Evolutionary conservation across 1,140 invertebrate genomes (phyloP).

Genomic region (Drosophila carrolli): DNA sequence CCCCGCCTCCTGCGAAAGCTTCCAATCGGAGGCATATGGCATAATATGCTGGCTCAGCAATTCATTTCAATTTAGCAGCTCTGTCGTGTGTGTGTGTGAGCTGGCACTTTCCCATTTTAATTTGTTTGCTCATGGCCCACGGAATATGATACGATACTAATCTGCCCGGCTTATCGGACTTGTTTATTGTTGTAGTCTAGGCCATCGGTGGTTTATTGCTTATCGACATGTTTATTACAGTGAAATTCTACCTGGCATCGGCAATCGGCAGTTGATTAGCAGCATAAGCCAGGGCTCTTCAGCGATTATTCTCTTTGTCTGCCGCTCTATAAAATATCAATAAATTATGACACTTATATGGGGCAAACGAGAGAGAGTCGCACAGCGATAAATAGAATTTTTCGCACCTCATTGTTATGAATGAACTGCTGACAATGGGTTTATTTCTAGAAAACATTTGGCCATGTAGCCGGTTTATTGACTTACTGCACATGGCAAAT

Average conservation of each 20-base stretch:
- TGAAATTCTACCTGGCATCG: slow-evolving; percentile 35
- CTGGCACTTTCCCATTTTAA: slow-evolving; percentile 55
- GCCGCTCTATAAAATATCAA: slow-evolving; percentile 46
- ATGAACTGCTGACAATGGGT: slow-evolving; percentile 6
- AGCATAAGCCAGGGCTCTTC: slow-evolving; percentile 30
- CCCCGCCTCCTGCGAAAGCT: neutral
- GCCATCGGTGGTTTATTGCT: slow-evolving; percentile 55
- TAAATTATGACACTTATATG: slow-evolving; percentile 51
- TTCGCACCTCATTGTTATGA: slow-evolving; percentile 42
- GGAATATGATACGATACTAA: slow-evolving; percentile 53
- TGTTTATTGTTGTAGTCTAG: slow-evolving; percentile 52
- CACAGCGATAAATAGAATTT: slow-evolving; percentile 57
- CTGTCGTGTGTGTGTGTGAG: slow-evolving; percentile 15
- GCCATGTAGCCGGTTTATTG: slow-evolving; percentile 1
- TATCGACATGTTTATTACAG: slow-evolving; percentile 60
- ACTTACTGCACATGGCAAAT: neutral
- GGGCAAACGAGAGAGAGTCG: slow-evolving; percentile 14
- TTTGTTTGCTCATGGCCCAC: slow-evolving; percentile 46
- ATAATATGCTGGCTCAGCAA: slow-evolving; percentile 38
- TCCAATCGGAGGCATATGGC: slow-evolving; percentile 25
- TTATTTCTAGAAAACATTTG: slow-evolving; percentile 5
- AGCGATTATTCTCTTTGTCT: slow-evolving; percentile 19
- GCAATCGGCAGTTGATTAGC: slow-evolving; percentile 68
- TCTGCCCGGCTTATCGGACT: slow-evolving; percentile 60
- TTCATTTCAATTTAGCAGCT: slow-evolving; percentile 54